These are phyloP conservation scores for Azemiops feae DNA, from an alignment of 2,113 vertebrate species.

Conservation along the genomic window DNA sequence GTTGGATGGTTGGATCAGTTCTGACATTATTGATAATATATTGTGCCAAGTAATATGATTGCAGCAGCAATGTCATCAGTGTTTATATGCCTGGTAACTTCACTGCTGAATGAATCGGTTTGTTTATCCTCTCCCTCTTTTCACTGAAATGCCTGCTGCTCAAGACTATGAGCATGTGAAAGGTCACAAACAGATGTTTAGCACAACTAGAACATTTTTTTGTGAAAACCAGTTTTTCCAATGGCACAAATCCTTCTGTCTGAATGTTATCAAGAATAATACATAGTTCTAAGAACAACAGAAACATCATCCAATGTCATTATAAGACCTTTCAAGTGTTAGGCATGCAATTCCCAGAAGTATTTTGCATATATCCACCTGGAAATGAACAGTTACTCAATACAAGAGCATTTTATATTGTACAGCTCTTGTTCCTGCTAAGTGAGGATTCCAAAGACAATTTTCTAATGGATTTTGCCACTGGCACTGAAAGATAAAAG, in stretches of 20 bases:
- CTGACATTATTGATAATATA: slow-evolving; percentile 43
- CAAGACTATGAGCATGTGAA: slow-evolving; percentile 25
- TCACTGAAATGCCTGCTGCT: slow-evolving; percentile 48
- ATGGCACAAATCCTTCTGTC: neutral
- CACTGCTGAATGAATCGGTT: slow-evolving; percentile 44
- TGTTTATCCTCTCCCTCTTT: slow-evolving; percentile 42
- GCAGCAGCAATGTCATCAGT: slow-evolving; percentile 50
- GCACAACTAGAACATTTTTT: neutral
- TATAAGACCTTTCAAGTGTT: slow-evolving; percentile 14
- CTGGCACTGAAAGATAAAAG: neutral
- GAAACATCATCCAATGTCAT: rapidly evolving
- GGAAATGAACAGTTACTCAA: neutral
- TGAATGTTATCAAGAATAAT: neutral
- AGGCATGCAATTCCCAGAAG: slow-evolving; percentile 16
- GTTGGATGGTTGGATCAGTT: slow-evolving; percentile 40
- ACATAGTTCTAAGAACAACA: neutral
- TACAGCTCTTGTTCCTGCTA: neutral
- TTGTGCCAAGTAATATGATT: slow-evolving; percentile 43
- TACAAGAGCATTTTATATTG: neutral
- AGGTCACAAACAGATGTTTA: slow-evolving; percentile 23
- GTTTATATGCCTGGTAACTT: slow-evolving; percentile 57
- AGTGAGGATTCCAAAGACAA: neutral
- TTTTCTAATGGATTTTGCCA: neutral
- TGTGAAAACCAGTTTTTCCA: neutral
- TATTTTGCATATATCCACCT: neutral